phyloP scores from a whole-genome alignment of 2,797 vertebrate genomes.

The Enteromius afrohamiltoni region DNA sequence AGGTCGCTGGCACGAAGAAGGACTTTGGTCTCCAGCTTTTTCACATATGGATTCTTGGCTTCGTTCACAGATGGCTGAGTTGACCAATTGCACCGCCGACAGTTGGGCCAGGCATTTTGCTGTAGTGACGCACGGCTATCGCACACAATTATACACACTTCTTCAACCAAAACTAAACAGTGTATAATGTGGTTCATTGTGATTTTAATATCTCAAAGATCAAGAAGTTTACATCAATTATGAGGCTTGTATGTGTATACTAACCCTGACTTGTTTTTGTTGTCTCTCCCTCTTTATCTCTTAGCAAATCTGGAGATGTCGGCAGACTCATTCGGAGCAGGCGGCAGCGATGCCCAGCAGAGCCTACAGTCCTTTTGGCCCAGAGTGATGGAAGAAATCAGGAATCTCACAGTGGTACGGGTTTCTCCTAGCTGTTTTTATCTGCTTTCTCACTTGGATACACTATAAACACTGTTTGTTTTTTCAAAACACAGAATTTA shows the following conservation, averaged over 20 bases:
- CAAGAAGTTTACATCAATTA: neutral
- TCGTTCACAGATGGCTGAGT: slow-evolving; percentile 16
- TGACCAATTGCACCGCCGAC: neutral
- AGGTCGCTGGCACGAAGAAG: slow-evolving; percentile 27
- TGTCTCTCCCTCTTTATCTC: slow-evolving; percentile 19
- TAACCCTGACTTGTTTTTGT: slow-evolving; percentile 1
- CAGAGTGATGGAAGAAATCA: slow-evolving; percentile 97
- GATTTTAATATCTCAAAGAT: slow-evolving; percentile 2
- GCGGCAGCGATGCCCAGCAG: slow-evolving; percentile 94
- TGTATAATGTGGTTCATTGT: neutral
- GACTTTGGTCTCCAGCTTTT: slow-evolving; percentile 35
- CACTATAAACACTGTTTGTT: neutral
- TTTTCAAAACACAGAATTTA: neutral
- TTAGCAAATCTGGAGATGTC: slow-evolving; percentile 85
- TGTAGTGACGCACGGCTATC: neutral
- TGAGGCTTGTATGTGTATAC: neutral
- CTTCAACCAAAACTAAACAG: neutral
- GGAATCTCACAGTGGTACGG: slow-evolving; percentile 93
- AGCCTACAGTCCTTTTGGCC: slow-evolving; percentile 99
- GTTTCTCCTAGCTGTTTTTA: neutral
- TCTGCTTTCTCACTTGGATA: neutral
- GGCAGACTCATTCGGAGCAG: slow-evolving; percentile 87
- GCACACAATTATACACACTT: neutral
- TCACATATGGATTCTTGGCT: slow-evolving; percentile 22
- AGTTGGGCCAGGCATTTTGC: neutral